These are phyloP conservation scores for Ptyas mucosa DNA, from an alignment of 2,113 vertebrate genomes.

Conservation along the genomic window DNA sequence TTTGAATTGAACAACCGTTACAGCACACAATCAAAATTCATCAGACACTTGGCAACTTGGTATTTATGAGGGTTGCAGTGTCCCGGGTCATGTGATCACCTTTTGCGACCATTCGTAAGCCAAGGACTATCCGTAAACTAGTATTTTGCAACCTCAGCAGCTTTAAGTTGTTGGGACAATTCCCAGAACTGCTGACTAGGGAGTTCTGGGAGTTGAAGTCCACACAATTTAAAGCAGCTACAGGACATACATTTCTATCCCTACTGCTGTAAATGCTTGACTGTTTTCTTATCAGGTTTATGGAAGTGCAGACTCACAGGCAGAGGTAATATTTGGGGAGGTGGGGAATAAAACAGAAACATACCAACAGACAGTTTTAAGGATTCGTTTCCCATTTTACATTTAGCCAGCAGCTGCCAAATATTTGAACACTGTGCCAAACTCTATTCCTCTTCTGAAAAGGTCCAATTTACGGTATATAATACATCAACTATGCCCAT, in stretches of 20 bases:
- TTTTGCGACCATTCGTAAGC: background rate
- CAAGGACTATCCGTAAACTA: background rate
- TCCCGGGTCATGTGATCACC: background rate
- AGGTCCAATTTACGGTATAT: background rate
- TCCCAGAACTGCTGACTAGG: background rate
- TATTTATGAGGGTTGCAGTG: background rate
- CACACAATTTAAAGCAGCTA: background rate
- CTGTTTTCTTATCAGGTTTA: background rate
- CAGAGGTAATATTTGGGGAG: background rate
- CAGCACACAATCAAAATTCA: background rate
- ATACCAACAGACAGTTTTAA: background rate
- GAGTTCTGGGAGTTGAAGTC: background rate
- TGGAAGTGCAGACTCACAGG: background rate
- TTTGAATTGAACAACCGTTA: too few species aligned
- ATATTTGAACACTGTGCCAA: background rate
- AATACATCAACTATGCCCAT: too few species aligned
- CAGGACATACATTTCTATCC: background rate
- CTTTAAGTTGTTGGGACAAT: background rate
- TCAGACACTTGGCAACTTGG: background rate
- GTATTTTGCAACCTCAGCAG: background rate
- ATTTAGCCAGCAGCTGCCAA: background rate
- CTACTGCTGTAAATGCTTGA: background rate
- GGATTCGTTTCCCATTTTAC: background rate
- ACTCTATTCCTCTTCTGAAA: background rate
- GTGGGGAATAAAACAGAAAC: background rate